A percentile compares a stretch with the other conserved stretches of the same genome.
These are phyloP conservation scores for Balaenoptera acutorostrata DNA, from an alignment of 2,113 vertebrate species.

Conservation along the genomic window DNA sequence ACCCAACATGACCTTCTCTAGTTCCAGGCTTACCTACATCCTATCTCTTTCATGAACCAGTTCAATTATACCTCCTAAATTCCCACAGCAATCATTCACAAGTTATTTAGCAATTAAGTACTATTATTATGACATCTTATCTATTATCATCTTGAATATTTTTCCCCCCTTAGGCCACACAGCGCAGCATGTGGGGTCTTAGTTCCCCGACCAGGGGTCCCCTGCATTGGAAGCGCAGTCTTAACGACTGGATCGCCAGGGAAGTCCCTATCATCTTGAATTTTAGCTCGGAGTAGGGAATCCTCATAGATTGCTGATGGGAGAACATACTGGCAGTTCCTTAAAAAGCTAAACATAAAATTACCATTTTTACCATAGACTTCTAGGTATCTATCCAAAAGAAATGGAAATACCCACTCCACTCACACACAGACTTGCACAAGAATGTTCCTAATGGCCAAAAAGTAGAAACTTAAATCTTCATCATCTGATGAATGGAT, in stretches of 20 bases:
- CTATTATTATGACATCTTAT: not conserved
- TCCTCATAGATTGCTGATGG: not conserved
- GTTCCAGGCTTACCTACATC: not conserved
- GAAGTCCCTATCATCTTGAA: not conserved
- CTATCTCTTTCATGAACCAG: not conserved
- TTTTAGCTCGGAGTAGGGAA: not conserved
- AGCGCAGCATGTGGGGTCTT: too few relatives aligned
- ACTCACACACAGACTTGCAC: not conserved
- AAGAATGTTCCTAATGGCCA: not conserved
- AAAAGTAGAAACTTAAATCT: not conserved
- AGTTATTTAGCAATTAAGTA: not conserved
- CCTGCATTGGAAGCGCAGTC: too few relatives aligned
- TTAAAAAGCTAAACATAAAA: not conserved
- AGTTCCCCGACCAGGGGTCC: too few relatives aligned
- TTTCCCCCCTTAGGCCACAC: too few relatives aligned
- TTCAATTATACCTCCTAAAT: not conserved
- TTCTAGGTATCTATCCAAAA: not conserved
- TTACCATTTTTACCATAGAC: not conserved
- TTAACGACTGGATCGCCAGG: too few relatives aligned
- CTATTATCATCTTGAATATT: not conserved
- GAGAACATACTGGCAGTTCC: not conserved
- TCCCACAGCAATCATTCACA: not conserved
- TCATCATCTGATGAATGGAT: not conserved
- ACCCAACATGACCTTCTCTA: not conserved
- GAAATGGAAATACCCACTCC: not conserved